Base-by-base conservation (phyloP, 2,888 invertebrate species). In the Heliconius hortense region DNA sequence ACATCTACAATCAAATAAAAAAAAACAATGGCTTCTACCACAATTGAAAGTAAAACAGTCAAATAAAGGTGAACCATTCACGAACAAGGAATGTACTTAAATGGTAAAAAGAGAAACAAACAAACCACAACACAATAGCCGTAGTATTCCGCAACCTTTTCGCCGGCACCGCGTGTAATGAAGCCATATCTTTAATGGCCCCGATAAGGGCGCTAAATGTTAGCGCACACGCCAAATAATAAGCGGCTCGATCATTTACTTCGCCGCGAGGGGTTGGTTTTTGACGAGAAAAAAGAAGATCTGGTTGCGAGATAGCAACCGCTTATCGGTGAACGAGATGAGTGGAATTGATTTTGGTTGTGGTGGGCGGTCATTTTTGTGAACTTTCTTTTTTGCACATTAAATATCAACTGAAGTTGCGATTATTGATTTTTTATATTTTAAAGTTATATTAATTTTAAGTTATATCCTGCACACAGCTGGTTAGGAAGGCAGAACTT, bases 151-250 rank as follows among this genome's bases (percentile, higher is more conserved):
- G 83, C 83, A 83, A 85, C 84, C 84, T 85, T 86, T 84, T 82
- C 82, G 82, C 77, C 79, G 80, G 80, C 85, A 82, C 79, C 79
- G 80, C 85, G 82, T 78, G 90, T 93, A 94, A 94, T 94, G 94
- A 93, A 94, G 93, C 93, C 91, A 89, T 93, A 93, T 92, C 92
- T 91, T 90, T 93, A 94, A 93, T 92, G 88, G 92, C 85, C 84
- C 82, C 88, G 94, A 93, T 94, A 94, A 94, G 92, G 89, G 87
- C 84, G 90, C 89, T 91, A 91, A 93, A 94, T 94, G 94, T 92
- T 93, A 92, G 93, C 87, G 91, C 90, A 90, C 93, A 93, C 93
- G 93, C 93, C 92, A 93, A 93, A 93, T 93, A 93, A 93, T 93
- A 93, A 92, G 90, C 89, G 90, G 81, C 85, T 85, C 89, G 91